Evolutionary conservation across 1,140 invertebrate species (phyloP).

Genomic region (Anastrepha obliqua): DNA sequence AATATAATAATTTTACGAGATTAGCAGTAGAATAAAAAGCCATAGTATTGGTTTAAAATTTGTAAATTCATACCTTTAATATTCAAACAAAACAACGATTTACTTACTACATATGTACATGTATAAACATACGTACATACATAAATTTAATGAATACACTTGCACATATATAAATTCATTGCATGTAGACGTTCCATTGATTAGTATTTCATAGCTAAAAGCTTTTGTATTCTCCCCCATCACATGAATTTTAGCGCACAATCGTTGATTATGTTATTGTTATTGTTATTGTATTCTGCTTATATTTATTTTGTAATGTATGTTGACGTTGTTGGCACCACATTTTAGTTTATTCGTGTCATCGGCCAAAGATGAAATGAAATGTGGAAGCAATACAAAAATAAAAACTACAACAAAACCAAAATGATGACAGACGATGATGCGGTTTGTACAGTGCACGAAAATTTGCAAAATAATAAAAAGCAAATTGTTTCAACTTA

Average conservation of each 20-base stretch:
- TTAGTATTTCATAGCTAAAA: constrained; percentile 28
- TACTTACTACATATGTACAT: background rate
- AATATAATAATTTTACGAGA: too few species aligned
- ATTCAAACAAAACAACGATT: too few species aligned
- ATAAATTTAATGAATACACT: background rate
- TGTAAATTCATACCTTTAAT: too few species aligned
- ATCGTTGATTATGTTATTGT: background rate
- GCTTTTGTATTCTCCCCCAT: background rate
- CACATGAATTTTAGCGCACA: background rate
- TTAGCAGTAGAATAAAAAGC: too few species aligned
- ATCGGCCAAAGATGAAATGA: constrained; percentile 39
- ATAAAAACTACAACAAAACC: background rate
- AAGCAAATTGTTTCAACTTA: background rate
- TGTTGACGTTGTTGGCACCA: constrained; percentile 21
- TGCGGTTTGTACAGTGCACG: background rate
- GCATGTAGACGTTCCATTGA: background rate
- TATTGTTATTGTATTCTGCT: background rate
- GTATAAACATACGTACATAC: background rate
- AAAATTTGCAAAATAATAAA: constrained; percentile 9
- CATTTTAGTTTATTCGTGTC: constrained; percentile 37
- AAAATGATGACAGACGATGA: background rate
- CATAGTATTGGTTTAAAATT: too few species aligned
- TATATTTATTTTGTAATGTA: background rate
- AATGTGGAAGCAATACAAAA: background rate
- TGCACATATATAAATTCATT: background rate